phyloP scores from a whole-genome alignment of 1,140 invertebrate genomes.

The Meteorus sp. region DNA sequence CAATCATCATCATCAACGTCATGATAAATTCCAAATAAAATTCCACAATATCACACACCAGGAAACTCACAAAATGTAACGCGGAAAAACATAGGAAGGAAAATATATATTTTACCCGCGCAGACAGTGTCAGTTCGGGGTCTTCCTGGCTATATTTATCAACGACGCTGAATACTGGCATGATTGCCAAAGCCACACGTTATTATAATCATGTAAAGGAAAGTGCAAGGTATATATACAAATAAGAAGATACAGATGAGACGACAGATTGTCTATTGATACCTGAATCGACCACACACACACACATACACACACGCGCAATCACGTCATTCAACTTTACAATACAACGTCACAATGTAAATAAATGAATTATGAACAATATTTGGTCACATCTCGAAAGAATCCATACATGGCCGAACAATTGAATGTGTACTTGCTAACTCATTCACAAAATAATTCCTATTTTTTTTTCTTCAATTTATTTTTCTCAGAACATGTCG shows the following conservation, averaged over 20 bases:
- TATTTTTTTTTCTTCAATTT: too few relatives aligned
- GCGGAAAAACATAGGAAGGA: background rate
- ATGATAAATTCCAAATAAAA: background rate
- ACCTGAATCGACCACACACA: too few relatives aligned
- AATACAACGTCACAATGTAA: too few relatives aligned
- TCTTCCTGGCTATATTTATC: slow-evolving; percentile 45
- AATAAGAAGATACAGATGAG: slow-evolving; percentile 1
- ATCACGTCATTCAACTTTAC: too few relatives aligned
- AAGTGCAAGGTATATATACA: slow-evolving; percentile 5
- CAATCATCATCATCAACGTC: background rate
- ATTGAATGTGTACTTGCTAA: too few relatives aligned
- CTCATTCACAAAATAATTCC: too few relatives aligned
- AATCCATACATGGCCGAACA: too few relatives aligned
- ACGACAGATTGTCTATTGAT: too few relatives aligned
- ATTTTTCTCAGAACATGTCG: background rate
- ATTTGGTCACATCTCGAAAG: too few relatives aligned
- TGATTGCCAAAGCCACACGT: slow-evolving; percentile 33
- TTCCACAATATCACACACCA: background rate
- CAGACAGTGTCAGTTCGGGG: slow-evolving; percentile 23
- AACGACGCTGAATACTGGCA: slow-evolving; percentile 36
- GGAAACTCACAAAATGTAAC: slow-evolving; percentile 1
- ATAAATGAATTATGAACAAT: too few relatives aligned
- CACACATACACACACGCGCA: too few relatives aligned
- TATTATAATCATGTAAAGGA: slow-evolving; percentile 36
- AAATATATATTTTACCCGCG: slow-evolving; percentile 1